Evolutionary conservation across 2,797 vertebrate genomes (phyloP).

Genomic region (Clarias laeviceps): DNA sequence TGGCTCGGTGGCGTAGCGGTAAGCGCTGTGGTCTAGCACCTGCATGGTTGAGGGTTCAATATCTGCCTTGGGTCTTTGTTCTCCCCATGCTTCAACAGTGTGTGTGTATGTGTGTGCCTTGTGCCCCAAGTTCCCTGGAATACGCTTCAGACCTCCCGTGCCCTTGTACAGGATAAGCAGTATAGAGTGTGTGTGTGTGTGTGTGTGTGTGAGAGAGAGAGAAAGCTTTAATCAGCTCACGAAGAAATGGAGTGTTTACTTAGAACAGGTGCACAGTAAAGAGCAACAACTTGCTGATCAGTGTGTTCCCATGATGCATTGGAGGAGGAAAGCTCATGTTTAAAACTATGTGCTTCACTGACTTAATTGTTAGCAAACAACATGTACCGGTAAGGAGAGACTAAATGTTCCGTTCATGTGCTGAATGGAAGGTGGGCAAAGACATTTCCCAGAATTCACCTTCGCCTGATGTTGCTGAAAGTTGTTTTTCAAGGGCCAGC

Average conservation of each 20-base stretch:
- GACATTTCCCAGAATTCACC: slow-evolving; percentile 24
- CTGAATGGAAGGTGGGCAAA: not conserved
- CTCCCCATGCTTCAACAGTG: too few relatives aligned
- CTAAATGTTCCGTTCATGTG: slow-evolving; percentile 35
- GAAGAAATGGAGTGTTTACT: not conserved
- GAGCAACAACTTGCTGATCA: not conserved
- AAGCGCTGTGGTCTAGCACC: too few relatives aligned
- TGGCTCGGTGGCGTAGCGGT: too few relatives aligned
- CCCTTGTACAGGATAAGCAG: too few relatives aligned
- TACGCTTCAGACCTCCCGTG: too few relatives aligned
- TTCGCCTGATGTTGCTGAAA: not conserved
- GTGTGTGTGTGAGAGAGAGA: too few relatives aligned
- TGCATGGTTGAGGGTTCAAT: too few relatives aligned
- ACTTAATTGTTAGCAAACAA: slow-evolving; percentile 19
- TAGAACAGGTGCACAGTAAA: not conserved
- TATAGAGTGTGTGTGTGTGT: too few relatives aligned
- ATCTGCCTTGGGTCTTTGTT: too few relatives aligned
- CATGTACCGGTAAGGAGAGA: slow-evolving; percentile 21
- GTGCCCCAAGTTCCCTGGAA: too few relatives aligned
- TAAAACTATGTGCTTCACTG: slow-evolving; percentile 17
- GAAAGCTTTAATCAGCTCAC: not conserved
- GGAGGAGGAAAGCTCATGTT: not conserved
- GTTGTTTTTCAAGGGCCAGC: not conserved
- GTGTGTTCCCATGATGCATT: not conserved
- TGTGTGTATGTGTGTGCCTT: too few relatives aligned